Base-by-base conservation (phyloP, 2,113 vertebrate species). In the Excalfactoria chinensis region DNA sequence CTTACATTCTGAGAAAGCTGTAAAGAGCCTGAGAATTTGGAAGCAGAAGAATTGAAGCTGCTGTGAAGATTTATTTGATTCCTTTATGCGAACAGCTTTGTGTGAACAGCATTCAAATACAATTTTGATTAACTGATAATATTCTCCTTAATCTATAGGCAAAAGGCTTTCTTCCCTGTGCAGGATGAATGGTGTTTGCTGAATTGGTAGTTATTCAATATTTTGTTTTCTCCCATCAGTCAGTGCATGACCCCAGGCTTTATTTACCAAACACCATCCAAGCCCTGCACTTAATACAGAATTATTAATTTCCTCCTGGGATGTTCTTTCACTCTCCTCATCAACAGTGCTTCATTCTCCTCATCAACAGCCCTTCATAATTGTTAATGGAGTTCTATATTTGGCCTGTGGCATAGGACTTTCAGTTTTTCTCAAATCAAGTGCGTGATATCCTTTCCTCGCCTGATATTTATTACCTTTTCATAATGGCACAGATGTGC, bases 231-330 rank as follows among this genome's bases (percentile, higher is more conserved):
- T 67, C 22, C 78, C 84, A 92, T 93, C 86, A 93, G 78, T 96
- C 93, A 96, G 55, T 92, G 84, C 81, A 89, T 92, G 91, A 95
- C 96, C 94, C n/a, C 78, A 91, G 95, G 95, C 94, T 92, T 95
- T 96, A 94, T 96, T 96, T 96, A 96, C 92, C 89, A 96, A 96
- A 94, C 84, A 87, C 93, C 93, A 92, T 92, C 93, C 93, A 92
- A 96, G 64, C 89, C 67, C 89, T 96, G 93, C 91, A 94, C 89
- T 96, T 96, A 96, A 96, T 96, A 96, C 71, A 94, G 95, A 96
- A 96, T 94, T 96, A 95, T 96, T 96, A 96, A 96, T 96, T 96
- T 96, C 86, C 96, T 96, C 81, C 89, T 93, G 86, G 96, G 95
- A 89, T 96, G 78, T 92, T 92, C 91, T 95, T 95, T 95, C 94